Conservation (phyloP, 2,113 vertebrate genomes). For the Triplophysa dalaica region DNA sequence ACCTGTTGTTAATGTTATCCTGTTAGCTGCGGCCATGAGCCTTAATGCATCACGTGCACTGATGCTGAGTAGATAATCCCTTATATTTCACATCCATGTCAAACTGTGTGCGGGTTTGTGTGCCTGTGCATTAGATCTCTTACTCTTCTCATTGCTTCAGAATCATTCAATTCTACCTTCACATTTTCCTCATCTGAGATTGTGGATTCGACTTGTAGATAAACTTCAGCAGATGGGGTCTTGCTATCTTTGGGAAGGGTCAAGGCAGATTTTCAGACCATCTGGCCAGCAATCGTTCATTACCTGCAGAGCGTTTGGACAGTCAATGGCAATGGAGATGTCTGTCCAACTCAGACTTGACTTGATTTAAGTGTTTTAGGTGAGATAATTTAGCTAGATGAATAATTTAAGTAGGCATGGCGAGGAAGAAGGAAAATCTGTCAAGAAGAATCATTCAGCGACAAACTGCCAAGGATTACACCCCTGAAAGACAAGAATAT, state of each 20-base stretch:
- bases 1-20: constrained; percentile 33
- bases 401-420: neutral
- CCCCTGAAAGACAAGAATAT: constrained; percentile 24
- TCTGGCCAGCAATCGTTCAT: constrained; percentile 47
- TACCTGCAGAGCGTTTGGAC: constrained; percentile 20
- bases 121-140: neutral
- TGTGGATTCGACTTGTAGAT: neutral
- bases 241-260: constrained; percentile 6
- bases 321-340: neutral
- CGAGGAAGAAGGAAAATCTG: constrained; percentile 1
- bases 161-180: neutral
- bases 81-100: neutral
- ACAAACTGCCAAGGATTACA: neutral
- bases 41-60: constrained; percentile 6
- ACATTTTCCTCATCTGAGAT: neutral
- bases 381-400: neutral
- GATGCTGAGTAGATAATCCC: constrained; percentile 36
- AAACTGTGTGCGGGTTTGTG: neutral
- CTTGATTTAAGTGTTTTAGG: neutral
- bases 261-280: constrained; percentile 46
- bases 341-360: constrained; percentile 5
- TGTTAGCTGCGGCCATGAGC: constrained; percentile 27
- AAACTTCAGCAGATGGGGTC: constrained; percentile 19
- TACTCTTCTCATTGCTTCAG: neutral
- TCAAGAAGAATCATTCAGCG: neutral